A percentile compares a stretch with the other conserved stretches of the same genome.
phyloP scores from a whole-genome alignment of 2,888 invertebrate genomes.

The Pomacea canaliculata region DNA sequence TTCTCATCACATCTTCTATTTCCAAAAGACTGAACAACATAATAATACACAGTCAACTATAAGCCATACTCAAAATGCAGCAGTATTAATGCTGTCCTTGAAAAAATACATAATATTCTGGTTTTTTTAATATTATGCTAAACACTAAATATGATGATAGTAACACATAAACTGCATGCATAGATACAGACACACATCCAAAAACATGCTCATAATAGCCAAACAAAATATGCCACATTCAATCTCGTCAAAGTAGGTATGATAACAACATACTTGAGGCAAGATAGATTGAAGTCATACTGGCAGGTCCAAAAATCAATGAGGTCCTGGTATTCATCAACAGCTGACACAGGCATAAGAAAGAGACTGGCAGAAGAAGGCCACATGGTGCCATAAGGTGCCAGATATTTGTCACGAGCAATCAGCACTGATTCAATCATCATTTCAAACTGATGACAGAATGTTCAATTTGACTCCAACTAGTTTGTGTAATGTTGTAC shows the following conservation, averaged over 20 bases:
- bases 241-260: too few species aligned
- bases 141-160: too few species aligned
- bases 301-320: conserved; percentile 90
- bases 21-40: background rate
- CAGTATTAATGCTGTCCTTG: too few species aligned
- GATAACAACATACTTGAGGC: conserved; percentile 39
- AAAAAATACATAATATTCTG: too few species aligned
- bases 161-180: too few species aligned
- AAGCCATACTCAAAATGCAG: too few species aligned
- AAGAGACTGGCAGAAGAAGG: conserved; percentile 48
- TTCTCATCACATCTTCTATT: background rate
- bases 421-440: conserved; percentile 53
- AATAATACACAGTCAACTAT: background rate
- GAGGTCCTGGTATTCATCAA: conserved; percentile 71
- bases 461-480: background rate
- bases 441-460: conserved; percentile 50
- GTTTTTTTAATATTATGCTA: too few species aligned
- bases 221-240: too few species aligned
- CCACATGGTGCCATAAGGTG: conserved; percentile 71
- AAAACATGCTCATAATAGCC: too few species aligned
- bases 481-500: too few species aligned
- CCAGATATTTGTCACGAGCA: conserved; percentile 45
- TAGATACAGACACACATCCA: too few species aligned
- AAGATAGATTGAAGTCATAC: conserved; percentile 80
- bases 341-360: conserved; percentile 48